These are phyloP conservation scores for Chlamydotis undulata DNA, from an alignment of 2,113 vertebrate genomes.

Conservation along the genomic window DNA sequence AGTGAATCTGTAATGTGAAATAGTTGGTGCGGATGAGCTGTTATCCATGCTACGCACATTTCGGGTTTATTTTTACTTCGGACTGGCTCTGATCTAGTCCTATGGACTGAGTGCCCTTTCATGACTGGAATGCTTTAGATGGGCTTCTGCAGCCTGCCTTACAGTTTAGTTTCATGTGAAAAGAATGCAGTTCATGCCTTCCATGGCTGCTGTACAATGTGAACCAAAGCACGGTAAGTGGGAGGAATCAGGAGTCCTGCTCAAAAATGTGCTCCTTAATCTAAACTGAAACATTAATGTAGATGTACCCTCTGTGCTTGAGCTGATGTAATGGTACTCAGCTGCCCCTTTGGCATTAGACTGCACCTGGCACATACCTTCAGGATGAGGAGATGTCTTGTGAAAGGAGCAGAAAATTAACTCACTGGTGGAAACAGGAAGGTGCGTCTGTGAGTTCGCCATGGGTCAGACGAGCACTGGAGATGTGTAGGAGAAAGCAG, in stretches of 20 bases:
- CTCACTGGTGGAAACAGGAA: not conserved
- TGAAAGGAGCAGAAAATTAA: not conserved
- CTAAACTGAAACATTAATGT: not conserved
- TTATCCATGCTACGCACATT: accelerated
- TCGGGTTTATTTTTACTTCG: constrained; percentile 7
- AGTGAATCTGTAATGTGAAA: not conserved
- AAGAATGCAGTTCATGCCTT: not conserved
- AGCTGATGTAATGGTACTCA: not conserved
- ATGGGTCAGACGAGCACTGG: not conserved
- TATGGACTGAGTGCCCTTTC: not conserved
- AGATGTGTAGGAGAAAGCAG: not conserved
- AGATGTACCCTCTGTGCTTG: not conserved
- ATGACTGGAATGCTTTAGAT: not conserved
- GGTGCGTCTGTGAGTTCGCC: not conserved
- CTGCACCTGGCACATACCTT: not conserved
- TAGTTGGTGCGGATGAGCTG: not conserved
- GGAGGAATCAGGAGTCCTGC: not conserved
- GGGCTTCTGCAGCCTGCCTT: not conserved
- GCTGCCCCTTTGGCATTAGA: not conserved
- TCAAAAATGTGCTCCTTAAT: not conserved
- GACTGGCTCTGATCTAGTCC: not conserved
- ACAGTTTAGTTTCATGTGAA: not conserved
- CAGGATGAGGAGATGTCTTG: not conserved
- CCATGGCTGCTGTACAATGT: not conserved
- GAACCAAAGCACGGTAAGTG: not conserved